Conservation (phyloP, 2,113 vertebrate genomes). For the Odocoileus virginianus region DNA sequence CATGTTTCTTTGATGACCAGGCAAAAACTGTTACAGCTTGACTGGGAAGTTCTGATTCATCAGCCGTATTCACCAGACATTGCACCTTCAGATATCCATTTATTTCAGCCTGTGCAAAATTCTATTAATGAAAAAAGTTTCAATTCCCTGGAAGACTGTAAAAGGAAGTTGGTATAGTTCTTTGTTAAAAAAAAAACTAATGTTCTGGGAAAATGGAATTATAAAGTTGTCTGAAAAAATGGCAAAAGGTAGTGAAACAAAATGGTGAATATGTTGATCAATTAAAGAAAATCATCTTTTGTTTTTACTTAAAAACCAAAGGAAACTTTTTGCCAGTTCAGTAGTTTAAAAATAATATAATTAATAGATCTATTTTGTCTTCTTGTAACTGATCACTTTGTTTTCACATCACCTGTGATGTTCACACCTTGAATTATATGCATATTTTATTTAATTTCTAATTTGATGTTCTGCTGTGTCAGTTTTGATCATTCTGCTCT, state of each 20-base stretch:
- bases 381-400: background rate
- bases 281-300: background rate
- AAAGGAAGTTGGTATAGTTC: background rate
- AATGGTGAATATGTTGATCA: background rate
- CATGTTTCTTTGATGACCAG: background rate
- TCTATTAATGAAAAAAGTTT: background rate
- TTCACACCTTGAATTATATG: background rate
- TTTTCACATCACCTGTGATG: background rate
- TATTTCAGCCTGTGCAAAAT: background rate
- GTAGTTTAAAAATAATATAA: conserved; percentile 20
- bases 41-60: background rate
- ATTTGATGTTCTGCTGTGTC: background rate
- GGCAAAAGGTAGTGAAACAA: background rate
- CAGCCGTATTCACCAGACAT: background rate
- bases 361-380: background rate
- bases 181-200: background rate
- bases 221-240: background rate
- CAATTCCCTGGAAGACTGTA: background rate
- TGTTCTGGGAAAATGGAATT: background rate
- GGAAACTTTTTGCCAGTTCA: background rate
- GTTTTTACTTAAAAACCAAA: background rate
- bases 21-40: background rate
- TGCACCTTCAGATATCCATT: background rate
- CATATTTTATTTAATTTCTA: background rate
- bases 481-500: background rate